Evolutionary conservation across 2,888 invertebrate species (phyloP).

Genomic region (Drosophila colorata): DNA sequence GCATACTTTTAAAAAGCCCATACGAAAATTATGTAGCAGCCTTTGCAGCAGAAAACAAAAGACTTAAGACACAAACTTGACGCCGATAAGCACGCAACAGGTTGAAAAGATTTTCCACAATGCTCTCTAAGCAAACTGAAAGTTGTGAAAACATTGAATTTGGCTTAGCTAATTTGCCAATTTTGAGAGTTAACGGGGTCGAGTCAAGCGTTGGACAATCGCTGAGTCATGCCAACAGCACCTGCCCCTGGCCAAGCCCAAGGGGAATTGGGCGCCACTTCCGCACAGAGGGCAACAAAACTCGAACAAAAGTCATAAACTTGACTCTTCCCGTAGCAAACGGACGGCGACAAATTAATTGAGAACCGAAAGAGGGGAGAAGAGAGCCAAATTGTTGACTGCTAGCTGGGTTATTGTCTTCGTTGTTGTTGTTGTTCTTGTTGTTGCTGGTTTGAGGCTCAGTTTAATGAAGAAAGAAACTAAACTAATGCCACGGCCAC

Average conservation of each 20-base stretch:
- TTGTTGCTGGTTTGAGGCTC: conserved; percentile 27
- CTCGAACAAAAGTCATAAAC: conserved; percentile 51
- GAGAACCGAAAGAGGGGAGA: conserved; percentile 26
- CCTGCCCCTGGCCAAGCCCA: conserved; percentile 26
- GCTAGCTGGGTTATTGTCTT: conserved; percentile 8
- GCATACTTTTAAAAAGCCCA: conserved; percentile 36
- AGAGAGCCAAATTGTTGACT: conserved; percentile 15
- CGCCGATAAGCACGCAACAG: conserved; percentile 20
- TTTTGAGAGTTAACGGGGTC: conserved; percentile 54
- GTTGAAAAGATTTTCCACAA: background rate
- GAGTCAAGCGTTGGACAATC: conserved; percentile 21
- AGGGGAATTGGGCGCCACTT: conserved; percentile 37
- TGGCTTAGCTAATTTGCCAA: conserved; percentile 17
- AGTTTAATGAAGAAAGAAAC: conserved; percentile 47
- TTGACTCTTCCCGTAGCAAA: conserved; percentile 27
- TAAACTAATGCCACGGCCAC: conserved; percentile 58
- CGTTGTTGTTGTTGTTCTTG: conserved; percentile 21
- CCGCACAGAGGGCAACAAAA: conserved; percentile 37
- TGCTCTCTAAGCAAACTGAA: background rate
- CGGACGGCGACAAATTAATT: conserved; percentile 61
- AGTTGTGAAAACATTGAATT: conserved; percentile 31
- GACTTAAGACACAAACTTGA: conserved; percentile 60
- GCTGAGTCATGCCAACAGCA: conserved; percentile 41
- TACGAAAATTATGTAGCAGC: conserved; percentile 17
- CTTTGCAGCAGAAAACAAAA: conserved; percentile 45